A percentile compares a stretch with the other conserved stretches of the same genome.
phyloP scores from a whole-genome alignment of 2,797 vertebrate species.

The Chromis chromis region DNA sequence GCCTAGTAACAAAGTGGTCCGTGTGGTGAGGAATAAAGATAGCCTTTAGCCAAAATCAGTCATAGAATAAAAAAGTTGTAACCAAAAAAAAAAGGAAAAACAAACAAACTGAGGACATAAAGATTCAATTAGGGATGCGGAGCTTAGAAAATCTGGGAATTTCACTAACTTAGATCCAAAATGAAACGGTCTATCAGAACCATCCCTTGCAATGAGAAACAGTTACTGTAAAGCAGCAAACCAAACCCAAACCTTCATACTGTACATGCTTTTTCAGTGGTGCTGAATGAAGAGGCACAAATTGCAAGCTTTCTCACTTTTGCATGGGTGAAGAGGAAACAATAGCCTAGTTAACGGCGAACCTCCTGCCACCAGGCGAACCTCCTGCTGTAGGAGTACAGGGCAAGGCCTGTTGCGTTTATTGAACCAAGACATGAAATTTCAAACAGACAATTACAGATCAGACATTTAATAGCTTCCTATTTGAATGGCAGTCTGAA shows the following conservation, averaged over 20 bases:
- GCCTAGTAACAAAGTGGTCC: too few species aligned
- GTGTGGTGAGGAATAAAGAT: too few species aligned
- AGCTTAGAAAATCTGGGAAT: neutral
- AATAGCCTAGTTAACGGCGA: too few species aligned
- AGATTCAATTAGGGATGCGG: too few species aligned
- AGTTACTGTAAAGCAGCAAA: too few species aligned
- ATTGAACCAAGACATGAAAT: conserved; percentile 15
- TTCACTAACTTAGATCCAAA: neutral
- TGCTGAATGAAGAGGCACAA: neutral
- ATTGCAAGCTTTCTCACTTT: neutral
- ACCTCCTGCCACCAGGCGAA: neutral
- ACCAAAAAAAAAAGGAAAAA: neutral
- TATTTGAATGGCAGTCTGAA: conserved; percentile 10
- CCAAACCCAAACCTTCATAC: too few species aligned
- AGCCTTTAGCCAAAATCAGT: neutral
- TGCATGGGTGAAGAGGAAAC: too few species aligned
- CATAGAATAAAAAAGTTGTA: neutral
- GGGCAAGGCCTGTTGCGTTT: conserved; percentile 4
- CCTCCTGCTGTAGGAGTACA: neutral
- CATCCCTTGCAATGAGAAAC: too few species aligned
- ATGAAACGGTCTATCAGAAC: neutral
- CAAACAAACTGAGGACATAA: neutral
- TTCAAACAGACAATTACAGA: conserved; percentile 7
- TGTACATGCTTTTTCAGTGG: too few species aligned
- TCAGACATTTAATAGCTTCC: conserved; percentile 29